Base-by-base conservation (phyloP, 2,113 vertebrate species). In the Craseonycteris thonglongyai region DNA sequence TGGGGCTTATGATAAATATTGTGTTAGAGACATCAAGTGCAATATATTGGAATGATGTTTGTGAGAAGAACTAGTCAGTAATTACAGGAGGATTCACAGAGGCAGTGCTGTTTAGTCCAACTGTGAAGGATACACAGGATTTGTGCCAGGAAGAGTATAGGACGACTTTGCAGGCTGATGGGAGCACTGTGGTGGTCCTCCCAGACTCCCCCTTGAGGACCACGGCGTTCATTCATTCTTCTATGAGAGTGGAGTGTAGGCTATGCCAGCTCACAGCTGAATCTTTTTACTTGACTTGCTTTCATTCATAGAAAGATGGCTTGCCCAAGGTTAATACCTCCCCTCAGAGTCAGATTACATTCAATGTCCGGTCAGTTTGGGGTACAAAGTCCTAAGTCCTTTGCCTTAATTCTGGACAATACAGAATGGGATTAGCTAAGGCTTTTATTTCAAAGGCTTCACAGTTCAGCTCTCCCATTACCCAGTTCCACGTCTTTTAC, bases 11-110 rank as follows among this genome's bases (percentile, higher is more conserved):
- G 42, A 94, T 83, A 76, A 88, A 68, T 85, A 66, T 15, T 63
- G 35, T 68, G 76, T 24, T 86, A 54, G 68, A 91, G 56, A 81
- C 21, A 42, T 65, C 72, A 69, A 92, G 45, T 58, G 91, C 65
- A 42, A 35, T 38, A 16, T 47, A 18, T 59, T 72, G 40, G 33
- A 80, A 71, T 3, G 24, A 13, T 38, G 45, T 56, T 74, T 38
- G 28, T 40, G 51, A 40, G 47, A 69, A 16, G 74, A 76, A 51
- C 6, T 15, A 65, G 68, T 54, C 35, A 75, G 8, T 86, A 16
- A 30, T 74, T 56, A 65, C 26, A n/a, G 35, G 26, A 71, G 15
- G 18, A 71, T 40, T 78, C 65, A 47, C 30, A 49, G 24, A 86
- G 15, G 11, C 28, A 84, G 15, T 71, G 19, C 21, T 58, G 0